Conservation (phyloP, 92 coral and sea anemone species). For the Scolanthus callimorphus region DNA sequence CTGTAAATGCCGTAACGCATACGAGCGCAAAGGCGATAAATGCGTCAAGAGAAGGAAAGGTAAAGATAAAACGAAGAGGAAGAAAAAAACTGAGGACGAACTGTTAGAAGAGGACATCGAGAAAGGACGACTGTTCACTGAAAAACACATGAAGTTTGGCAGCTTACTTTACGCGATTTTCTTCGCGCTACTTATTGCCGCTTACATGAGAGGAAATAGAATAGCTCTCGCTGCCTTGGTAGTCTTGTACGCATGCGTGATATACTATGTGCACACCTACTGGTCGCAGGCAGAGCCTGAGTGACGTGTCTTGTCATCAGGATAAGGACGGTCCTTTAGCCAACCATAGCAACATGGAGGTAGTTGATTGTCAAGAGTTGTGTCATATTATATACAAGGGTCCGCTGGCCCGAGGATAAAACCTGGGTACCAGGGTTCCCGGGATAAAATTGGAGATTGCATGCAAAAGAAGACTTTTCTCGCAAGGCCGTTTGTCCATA, state of each 20-base stretch:
- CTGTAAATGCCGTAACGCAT: slow-evolving; percentile 81
- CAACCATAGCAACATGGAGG: no score
- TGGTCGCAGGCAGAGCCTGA: not conserved
- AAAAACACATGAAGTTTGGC: slow-evolving; percentile 72
- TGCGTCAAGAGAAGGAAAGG: slow-evolving; percentile 78
- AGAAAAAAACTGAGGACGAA: slow-evolving; percentile 48
- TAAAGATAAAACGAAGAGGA: slow-evolving; percentile 53
- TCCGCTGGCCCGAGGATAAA: no score
- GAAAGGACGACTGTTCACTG: slow-evolving; percentile 61
- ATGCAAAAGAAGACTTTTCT: no score
- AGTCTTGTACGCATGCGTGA: slow-evolving; percentile 50
- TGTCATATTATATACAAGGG: no score
- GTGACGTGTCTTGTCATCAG: slow-evolving; percentile 1
- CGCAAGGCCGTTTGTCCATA: no score
- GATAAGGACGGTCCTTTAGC: no score
- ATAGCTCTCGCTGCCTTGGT: slow-evolving; percentile 43
- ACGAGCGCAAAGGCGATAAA: slow-evolving; percentile 64
- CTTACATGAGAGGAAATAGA: slow-evolving; percentile 59
- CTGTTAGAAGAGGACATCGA: slow-evolving; percentile 65
- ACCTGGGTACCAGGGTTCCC: no score
- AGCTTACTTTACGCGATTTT: slow-evolving; percentile 80
- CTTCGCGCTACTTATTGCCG: slow-evolving; percentile 70
- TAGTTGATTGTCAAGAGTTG: no score
- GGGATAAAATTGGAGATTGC: no score
- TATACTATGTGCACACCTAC: slow-evolving; percentile 39